phyloP scores from a whole-genome alignment of 2,113 vertebrate species.

The Takifugu flavidus region DNA sequence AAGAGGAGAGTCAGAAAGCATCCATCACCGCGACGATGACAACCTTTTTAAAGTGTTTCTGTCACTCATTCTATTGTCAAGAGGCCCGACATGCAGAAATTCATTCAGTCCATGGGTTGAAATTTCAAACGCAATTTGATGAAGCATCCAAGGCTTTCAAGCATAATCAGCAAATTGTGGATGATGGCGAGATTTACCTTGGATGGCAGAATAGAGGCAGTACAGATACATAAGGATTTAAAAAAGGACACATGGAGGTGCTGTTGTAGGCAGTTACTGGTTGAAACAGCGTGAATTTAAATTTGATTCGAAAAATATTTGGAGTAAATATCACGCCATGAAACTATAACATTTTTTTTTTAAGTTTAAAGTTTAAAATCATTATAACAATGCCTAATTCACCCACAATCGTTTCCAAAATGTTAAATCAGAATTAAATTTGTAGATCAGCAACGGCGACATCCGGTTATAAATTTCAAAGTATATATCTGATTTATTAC shows the following conservation, averaged over 20 bases:
- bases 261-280: no score
- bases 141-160: no score
- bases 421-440: no score
- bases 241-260: neutral
- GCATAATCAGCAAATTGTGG: conserved; percentile 11
- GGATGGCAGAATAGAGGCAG: conserved; percentile 8
- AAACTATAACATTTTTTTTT: no score
- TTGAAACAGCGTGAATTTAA: no score
- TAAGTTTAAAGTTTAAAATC: no score
- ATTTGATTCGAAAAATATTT: no score
- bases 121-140: conserved; percentile 15
- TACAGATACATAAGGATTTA: conserved; percentile 32
- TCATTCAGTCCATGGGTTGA: neutral
- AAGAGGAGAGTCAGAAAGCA: conserved; percentile 40
- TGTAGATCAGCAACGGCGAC: neutral
- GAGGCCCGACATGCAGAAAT: neutral
- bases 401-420: no score
- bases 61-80: conserved; percentile 10
- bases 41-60: conserved; percentile 29
- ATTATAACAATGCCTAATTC: no score
- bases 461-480: conserved; percentile 27
- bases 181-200: conserved; percentile 21
- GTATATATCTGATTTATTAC: conserved; percentile 8
- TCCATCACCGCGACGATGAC: conserved; percentile 58
- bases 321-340: no score